Percentiles rank a stretch among this genome's conserved stretches.
phyloP scores from a whole-genome alignment of 2,888 invertebrate species.

The Cryptus armator region DNA sequence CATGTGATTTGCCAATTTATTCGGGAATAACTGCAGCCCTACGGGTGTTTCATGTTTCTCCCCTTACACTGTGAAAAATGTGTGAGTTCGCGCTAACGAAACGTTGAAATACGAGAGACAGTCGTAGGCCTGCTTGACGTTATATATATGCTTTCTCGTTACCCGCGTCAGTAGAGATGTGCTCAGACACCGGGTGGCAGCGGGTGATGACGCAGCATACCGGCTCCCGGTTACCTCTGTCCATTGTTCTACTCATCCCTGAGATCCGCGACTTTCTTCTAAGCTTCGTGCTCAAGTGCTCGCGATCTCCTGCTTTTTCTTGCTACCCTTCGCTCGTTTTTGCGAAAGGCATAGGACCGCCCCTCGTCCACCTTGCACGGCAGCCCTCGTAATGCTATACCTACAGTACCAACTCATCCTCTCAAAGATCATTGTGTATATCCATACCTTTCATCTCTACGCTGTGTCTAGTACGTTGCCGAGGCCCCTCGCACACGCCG shows the following conservation, averaged over 20 bases:
- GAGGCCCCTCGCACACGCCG: not conserved
- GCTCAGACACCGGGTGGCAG: constrained; percentile 76
- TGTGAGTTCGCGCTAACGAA: constrained; percentile 19
- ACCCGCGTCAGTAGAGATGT: constrained; percentile 75
- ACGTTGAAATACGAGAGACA: constrained; percentile 19
- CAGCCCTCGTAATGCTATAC: constrained; percentile 56
- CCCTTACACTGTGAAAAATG: constrained; percentile 42
- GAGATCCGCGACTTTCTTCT: constrained; percentile 79
- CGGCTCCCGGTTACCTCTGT: constrained; percentile 81
- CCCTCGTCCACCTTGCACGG: constrained; percentile 42
- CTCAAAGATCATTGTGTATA: constrained; percentile 21
- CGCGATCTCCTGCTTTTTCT: constrained; percentile 75
- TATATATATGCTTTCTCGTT: constrained; percentile 66
- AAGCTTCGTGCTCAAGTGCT: constrained; percentile 84
- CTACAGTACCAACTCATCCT: constrained; percentile 37
- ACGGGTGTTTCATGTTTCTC: constrained; percentile 21
- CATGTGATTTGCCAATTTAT: constrained; percentile 65
- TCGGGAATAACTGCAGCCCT: constrained; percentile 48
- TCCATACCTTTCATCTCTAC: constrained; percentile 18
- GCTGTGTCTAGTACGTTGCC: not conserved
- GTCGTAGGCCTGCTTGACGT: constrained; percentile 48
- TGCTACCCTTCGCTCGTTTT: constrained; percentile 68
- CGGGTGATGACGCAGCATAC: constrained; percentile 81
- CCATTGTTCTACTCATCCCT: constrained; percentile 82
- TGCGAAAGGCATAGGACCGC: constrained; percentile 55